Evolutionary conservation across 2,888 invertebrate genomes (phyloP), one percentile per base, ranked within the genome.

Genomic region (Nymphalis polychloros): DNA sequence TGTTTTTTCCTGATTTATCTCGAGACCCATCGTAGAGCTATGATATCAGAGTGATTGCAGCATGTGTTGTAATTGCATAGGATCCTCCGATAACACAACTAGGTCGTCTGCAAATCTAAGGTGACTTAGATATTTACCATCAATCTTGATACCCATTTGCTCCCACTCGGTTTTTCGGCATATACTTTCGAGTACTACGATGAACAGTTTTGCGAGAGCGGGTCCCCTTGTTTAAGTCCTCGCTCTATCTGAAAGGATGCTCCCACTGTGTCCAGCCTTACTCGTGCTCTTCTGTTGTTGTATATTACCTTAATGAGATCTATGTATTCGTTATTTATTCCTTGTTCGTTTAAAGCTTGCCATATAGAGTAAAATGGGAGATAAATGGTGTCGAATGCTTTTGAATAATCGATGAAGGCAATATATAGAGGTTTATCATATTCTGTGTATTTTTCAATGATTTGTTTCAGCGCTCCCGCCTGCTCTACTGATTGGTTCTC

Each of bases 401-500:
- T 23, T 1, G 23, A 23, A 23, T 23, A 23, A 23, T 23, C 23
- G 2, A 71, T 49, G 55, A 71, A 71, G 13, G 59, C 52, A 46
- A 66, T 19, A 31, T 71, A 71, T n/a, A n/a, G n/a, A n/a, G n/a
- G n/a, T n/a, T 53, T 10, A 13, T 66, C 27, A 31, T 64, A 66
- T 65, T 71, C 64, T 16, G 49, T 65, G 20, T 63, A 63, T 66
- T 59, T 68, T 60, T 68, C 66, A 27, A 71, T 57, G 47, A 69
- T 46, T 60, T 47, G 41, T 55, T 55, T 55, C 17, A 64, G 41
- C 16, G 57, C 48, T 1, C 71, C 74, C 17, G 74, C 73, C n/a
- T 64, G 64, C 13, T 64, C 64, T 23, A 20, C 20, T 10, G 53
- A 16, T 63, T 76, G 76, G 53, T 75, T 53, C 35, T 66, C 55